These are phyloP conservation scores for Excalfactoria chinensis DNA, from an alignment of 2,113 vertebrate genomes.

Conservation along the genomic window DNA sequence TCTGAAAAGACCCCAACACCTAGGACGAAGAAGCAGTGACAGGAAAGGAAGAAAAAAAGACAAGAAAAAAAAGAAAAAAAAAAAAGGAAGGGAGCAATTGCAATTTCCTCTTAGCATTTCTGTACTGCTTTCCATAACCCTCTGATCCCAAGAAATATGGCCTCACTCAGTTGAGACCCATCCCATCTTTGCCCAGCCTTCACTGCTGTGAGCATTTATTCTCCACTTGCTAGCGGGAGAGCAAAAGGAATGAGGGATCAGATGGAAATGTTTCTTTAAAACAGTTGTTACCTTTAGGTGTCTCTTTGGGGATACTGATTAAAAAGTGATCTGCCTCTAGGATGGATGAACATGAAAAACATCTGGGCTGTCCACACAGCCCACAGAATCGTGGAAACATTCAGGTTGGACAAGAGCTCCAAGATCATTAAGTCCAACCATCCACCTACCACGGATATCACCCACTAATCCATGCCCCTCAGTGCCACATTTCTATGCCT, in stretches of 20 bases:
- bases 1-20: constrained; percentile 49
- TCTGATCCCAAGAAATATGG: neutral
- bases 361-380: neutral
- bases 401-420: too few species aligned
- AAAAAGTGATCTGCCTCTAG: neutral
- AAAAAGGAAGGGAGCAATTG: neutral
- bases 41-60: neutral
- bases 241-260: neutral
- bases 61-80: neutral
- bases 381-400: too few species aligned
- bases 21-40: constrained; percentile 16
- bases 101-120: constrained; percentile 15
- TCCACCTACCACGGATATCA: too few species aligned
- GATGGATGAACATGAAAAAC: neutral
- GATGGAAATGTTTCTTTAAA: neutral
- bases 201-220: neutral
- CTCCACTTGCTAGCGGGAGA: neutral
- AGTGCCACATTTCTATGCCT: too few species aligned
- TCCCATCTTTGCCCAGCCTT: neutral
- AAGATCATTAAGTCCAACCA: too few species aligned
- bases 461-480: too few species aligned
- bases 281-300: neutral
- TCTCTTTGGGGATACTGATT: neutral
- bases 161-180: neutral
- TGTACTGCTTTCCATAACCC: neutral